Conservation (phyloP, 2,113 vertebrate genomes). For the Zosterops pallidus region DNA sequence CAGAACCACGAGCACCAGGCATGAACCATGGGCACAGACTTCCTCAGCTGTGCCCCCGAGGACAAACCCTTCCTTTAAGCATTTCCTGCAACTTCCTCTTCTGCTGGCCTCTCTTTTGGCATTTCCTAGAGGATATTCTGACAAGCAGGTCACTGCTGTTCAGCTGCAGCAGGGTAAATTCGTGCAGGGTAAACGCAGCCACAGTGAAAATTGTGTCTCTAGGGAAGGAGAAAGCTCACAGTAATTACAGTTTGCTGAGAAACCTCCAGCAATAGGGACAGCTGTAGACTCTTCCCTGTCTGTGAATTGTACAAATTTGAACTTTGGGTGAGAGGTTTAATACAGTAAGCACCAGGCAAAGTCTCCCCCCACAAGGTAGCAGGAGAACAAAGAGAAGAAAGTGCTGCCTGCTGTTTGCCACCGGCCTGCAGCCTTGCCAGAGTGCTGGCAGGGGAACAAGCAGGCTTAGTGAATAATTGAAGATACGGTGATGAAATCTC, state of each 20-base stretch:
- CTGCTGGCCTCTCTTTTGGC: neutral
- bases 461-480: constrained; percentile 73
- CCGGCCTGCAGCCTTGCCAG: neutral
- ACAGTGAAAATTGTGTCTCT: neutral
- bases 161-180: neutral
- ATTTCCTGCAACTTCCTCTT: neutral
- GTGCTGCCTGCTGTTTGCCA: neutral
- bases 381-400: constrained; percentile 1
- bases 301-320: neutral
- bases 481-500: constrained; percentile 67
- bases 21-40: neutral
- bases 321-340: neutral
- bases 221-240: neutral
- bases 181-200: neutral
- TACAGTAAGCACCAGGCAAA: neutral
- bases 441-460: constrained; percentile 38
- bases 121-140: neutral
- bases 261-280: neutral
- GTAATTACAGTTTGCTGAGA: neutral
- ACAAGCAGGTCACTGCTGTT: neutral
- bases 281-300: neutral
- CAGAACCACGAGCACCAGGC: neutral
- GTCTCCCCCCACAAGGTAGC: neutral
- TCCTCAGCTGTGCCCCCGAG: accelerated
- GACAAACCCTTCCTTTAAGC: neutral